Conservation (phyloP, 2,888 invertebrate genomes). For the Thyatira batis region DNA sequence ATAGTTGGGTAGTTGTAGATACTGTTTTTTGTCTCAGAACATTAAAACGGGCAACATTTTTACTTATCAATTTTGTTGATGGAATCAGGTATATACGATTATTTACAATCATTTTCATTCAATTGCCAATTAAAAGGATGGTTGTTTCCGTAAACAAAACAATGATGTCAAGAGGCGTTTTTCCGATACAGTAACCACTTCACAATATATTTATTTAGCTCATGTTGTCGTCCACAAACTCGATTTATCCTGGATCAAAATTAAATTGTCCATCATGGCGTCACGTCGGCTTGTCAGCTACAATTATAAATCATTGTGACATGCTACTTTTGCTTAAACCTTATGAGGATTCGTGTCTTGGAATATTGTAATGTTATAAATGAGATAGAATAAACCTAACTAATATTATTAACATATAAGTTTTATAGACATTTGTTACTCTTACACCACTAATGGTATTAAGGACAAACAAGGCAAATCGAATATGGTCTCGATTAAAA, state of each 20-base stretch:
- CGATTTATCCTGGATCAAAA: constrained; percentile 46
- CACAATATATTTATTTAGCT: constrained; percentile 43
- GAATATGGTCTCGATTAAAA: too few relatives aligned
- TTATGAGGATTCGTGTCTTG: neutral
- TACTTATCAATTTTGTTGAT: neutral
- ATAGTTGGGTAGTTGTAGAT: neutral
- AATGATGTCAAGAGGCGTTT: constrained; percentile 2
- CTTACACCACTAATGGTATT: too few relatives aligned
- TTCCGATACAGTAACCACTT: constrained; percentile 24
- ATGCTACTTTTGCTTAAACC: neutral
- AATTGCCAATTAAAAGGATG: too few relatives aligned
- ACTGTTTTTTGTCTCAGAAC: neutral
- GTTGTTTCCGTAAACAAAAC: neutral
- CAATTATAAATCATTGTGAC: constrained; percentile 30
- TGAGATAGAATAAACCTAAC: too few relatives aligned
- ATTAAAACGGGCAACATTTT: neutral
- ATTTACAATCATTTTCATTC: too few relatives aligned
- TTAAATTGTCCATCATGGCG: constrained; percentile 40
- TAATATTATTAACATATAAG: too few relatives aligned
- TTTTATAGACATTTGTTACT: too few relatives aligned
- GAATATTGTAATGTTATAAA: too few relatives aligned
- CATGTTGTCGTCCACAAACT: constrained; percentile 31
- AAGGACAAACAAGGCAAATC: too few relatives aligned
- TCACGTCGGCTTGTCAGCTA: constrained; percentile 23
- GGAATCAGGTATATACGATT: neutral